These are phyloP conservation scores for Orthosia incerta DNA, from an alignment of 2,888 invertebrate genomes.

Conservation along the genomic window DNA sequence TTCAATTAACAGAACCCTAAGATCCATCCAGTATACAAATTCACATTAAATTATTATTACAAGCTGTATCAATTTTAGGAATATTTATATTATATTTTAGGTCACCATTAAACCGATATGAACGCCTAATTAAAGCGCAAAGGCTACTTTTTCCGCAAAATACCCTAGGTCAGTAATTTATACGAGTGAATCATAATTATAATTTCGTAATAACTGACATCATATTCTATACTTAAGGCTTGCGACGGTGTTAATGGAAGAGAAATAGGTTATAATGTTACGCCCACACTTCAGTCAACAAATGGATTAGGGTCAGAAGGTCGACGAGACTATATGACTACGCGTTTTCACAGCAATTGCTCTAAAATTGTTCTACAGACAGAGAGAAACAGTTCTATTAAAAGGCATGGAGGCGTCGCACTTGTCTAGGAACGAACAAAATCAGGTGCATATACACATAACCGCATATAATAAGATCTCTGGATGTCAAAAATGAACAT, in stretches of 20 bases:
- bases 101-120: neutral
- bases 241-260: slow-evolving; percentile 3
- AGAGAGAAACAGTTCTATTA: neutral
- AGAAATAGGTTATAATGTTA: slow-evolving; percentile 29
- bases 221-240: slow-evolving; percentile 23
- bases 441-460: too few species aligned
- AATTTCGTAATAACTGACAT: slow-evolving; percentile 25
- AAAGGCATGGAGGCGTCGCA: too few species aligned
- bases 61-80: neutral
- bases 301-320: neutral
- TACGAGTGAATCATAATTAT: slow-evolving; percentile 10
- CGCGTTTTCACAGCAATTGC: too few species aligned
- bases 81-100: too few species aligned
- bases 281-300: neutral
- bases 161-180: slow-evolving; percentile 29
- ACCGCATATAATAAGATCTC: too few species aligned
- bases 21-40: neutral
- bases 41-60: neutral
- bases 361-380: neutral
- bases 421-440: too few species aligned
- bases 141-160: neutral
- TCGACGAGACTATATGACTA: neutral
- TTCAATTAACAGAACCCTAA: too few species aligned
- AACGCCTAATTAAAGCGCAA: neutral
- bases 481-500: too few species aligned